Evolutionary conservation across 2,797 vertebrate genomes (phyloP).

Genomic region (Avahi laniger): DNA sequence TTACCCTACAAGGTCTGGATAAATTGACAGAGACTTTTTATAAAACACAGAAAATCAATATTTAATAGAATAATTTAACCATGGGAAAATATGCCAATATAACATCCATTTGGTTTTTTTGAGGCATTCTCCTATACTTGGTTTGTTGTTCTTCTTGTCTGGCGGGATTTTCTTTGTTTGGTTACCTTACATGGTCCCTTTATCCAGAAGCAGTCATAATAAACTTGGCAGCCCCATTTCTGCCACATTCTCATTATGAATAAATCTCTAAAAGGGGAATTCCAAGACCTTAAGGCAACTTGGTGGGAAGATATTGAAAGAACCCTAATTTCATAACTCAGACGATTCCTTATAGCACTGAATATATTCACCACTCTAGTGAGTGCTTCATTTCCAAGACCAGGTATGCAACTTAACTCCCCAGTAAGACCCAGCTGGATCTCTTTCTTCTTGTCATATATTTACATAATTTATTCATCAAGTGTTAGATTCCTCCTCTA

Average conservation of each 20-base stretch:
- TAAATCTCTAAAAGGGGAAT: not conserved
- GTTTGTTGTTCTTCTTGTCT: not conserved
- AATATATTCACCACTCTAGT: not conserved
- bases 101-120: not conserved
- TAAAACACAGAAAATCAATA: slow-evolving; percentile 27
- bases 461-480: slow-evolving; percentile 10
- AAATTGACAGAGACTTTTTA: slow-evolving; percentile 46
- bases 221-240: not conserved
- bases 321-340: not conserved
- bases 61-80: slow-evolving; percentile 32
- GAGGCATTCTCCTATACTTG: not conserved
- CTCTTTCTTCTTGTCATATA: slow-evolving; percentile 1
- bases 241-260: not conserved
- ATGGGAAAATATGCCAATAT: slow-evolving; percentile 4
- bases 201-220: not conserved
- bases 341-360: not conserved
- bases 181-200: not conserved
- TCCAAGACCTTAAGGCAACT: not conserved
- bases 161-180: not conserved
- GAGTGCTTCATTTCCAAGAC: not conserved
- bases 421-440: not conserved
- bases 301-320: not conserved
- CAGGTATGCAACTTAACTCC: not conserved
- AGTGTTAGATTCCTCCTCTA: not conserved
- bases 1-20: slow-evolving; percentile 34